Evolutionary conservation across 2,888 invertebrate species (phyloP).

Genomic region (Cantharis rufa): DNA sequence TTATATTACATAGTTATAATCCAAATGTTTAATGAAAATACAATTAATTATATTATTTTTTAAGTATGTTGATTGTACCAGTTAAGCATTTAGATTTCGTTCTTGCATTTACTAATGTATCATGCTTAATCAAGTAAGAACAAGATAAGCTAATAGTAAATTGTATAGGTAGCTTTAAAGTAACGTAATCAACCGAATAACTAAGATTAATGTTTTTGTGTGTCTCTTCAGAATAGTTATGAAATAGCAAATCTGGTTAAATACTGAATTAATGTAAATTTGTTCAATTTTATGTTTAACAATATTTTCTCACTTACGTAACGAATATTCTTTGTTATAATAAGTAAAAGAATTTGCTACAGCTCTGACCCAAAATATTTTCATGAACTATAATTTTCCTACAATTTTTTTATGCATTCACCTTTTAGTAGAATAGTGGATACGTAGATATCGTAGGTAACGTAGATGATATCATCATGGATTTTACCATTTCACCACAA

Average conservation of each 20-base stretch:
- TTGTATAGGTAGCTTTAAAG: slow-evolving; percentile 3
- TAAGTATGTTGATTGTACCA: background rate
- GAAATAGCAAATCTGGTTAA: background rate
- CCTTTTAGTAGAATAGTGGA: no score
- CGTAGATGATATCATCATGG: no score
- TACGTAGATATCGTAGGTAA: no score
- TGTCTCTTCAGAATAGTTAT: background rate
- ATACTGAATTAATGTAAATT: background rate
- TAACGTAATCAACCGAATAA: slow-evolving; percentile 18
- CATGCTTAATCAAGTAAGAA: slow-evolving; percentile 8
- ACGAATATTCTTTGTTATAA: background rate
- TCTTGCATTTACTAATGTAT: background rate
- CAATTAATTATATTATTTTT: background rate
- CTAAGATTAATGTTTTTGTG: slow-evolving; percentile 12
- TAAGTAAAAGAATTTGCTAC: background rate
- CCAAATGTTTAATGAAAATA: no score
- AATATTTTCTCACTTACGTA: background rate
- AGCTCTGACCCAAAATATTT: no score
- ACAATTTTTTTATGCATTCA: no score
- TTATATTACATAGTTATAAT: background rate
- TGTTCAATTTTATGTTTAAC: background rate
- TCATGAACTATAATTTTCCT: no score
- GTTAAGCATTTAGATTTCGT: background rate
- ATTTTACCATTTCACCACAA: no score
- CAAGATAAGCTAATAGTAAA: slow-evolving; percentile 13